Base-by-base conservation (phyloP, 1,140 invertebrate species). In the Diorhabda elongata region DNA sequence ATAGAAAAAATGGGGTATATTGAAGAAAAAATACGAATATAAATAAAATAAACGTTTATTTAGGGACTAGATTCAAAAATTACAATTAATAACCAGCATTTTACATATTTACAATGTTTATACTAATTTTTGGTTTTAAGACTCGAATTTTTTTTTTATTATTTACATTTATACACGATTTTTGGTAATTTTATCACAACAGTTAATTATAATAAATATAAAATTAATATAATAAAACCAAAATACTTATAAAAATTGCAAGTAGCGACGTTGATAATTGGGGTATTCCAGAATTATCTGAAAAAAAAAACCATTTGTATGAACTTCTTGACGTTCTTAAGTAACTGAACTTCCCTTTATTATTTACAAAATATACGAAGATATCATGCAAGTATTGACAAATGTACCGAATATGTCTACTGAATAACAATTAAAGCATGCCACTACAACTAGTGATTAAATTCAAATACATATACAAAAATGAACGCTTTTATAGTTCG, bases 1-100 rank as follows among this genome's bases (percentile, higher is more conserved):
- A n/a, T 52, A 52, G 6, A 52, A 2, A 52, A 52, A 52, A 52
- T 52, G 47, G 47, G 47, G 3, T 52, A 52, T 52, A 3, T 52
- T 52, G 2, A 8, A 52, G 6, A 8, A 52, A 8, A 52, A 8
- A 52, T n/a, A 52, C 6, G 3, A 52, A 52, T 2, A 52, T 52
- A 52, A 52, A n/a, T 52, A 52, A 52, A 52, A 52, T 52, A 52
- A 52, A 52, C n/a, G n/a, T 52, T 52, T 52, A 52, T 52, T 52
- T n/a, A 52, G 6, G 47, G 47, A 52, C 47, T 52, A 52, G 47
- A 52, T 8, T 52, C 6, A 52, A 52, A 52, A 52, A 52, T 52
- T 52, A 52, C 47, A 52, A 52, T 52, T n/a, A 52, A 52, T 52
- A 52, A 3, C n/a, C 47, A 52, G 6, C n/a, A n/a, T 8, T 52